These are phyloP conservation scores for Avahi laniger DNA, from an alignment of 2,797 vertebrate genomes.

Conservation along the genomic window DNA sequence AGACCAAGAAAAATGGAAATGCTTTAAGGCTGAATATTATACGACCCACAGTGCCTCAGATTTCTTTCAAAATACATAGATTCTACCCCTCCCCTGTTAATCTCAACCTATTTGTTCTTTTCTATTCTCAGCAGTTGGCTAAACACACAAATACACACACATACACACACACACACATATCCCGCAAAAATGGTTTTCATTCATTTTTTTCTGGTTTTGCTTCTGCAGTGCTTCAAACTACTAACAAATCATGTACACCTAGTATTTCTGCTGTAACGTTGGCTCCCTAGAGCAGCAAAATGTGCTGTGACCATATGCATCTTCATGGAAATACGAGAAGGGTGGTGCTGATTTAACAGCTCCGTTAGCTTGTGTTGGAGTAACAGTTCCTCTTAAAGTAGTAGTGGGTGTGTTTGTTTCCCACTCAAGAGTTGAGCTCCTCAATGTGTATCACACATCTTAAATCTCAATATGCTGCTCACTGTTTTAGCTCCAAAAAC, in stretches of 20 bases:
- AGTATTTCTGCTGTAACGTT: not conserved
- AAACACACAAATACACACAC: not conserved
- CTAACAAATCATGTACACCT: conserved; percentile 17
- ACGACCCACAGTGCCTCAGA: not conserved
- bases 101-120: conserved; percentile 5
- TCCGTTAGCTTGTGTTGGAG: conserved; percentile 57
- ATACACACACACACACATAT: not conserved
- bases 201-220: conserved; percentile 24
- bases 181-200: not conserved
- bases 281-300: conserved; percentile 31
- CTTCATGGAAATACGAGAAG: conserved; percentile 34
- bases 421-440: conserved; percentile 60
- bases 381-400: conserved; percentile 55
- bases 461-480: conserved; percentile 73
- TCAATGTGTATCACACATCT: conserved; percentile 74
- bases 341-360: conserved; percentile 50
- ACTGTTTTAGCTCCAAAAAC: conserved; percentile 50
- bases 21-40: conserved; percentile 34
- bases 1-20: not conserved
- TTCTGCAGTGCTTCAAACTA: conserved; percentile 33
- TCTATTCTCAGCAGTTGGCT: not conserved
- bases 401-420: conserved; percentile 76
- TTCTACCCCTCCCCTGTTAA: not conserved
- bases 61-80: not conserved
- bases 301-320: conserved; percentile 39